Evolutionary conservation across 2,113 vertebrate genomes (phyloP).

Genomic region (Aramus guarauna): DNA sequence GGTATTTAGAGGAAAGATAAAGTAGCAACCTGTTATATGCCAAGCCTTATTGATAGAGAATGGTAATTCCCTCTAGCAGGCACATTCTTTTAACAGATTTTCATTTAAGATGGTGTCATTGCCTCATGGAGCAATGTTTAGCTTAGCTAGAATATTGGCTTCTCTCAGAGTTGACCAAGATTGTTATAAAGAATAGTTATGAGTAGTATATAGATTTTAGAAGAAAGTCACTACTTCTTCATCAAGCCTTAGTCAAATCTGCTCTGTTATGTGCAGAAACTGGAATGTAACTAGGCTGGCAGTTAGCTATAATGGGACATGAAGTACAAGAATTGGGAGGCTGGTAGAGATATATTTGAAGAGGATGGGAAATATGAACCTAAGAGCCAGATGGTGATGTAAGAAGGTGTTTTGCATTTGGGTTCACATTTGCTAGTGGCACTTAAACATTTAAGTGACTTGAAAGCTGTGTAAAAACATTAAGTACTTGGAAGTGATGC

Average conservation of each 20-base stretch:
- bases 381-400: neutral
- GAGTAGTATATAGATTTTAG: neutral
- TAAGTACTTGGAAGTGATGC: neutral
- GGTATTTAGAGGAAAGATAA: constrained; percentile 36
- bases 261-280: neutral
- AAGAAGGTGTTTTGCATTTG: neutral
- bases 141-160: neutral
- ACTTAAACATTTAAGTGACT: neutral
- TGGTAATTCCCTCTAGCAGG: neutral
- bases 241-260: neutral
- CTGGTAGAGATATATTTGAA: neutral
- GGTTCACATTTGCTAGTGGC: neutral
- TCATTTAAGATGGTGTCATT: neutral
- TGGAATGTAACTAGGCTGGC: neutral
- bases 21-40: constrained; percentile 11
- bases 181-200: neutral
- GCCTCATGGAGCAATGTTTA: neutral
- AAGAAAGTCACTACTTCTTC: neutral
- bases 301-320: neutral
- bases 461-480: neutral
- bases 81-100: neutral
- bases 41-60: neutral
- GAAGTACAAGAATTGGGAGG: neutral
- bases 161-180: neutral
- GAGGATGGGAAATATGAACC: neutral